phyloP scores from a whole-genome alignment of 2,797 vertebrate species.

The Notamacropus eugenii region DNA sequence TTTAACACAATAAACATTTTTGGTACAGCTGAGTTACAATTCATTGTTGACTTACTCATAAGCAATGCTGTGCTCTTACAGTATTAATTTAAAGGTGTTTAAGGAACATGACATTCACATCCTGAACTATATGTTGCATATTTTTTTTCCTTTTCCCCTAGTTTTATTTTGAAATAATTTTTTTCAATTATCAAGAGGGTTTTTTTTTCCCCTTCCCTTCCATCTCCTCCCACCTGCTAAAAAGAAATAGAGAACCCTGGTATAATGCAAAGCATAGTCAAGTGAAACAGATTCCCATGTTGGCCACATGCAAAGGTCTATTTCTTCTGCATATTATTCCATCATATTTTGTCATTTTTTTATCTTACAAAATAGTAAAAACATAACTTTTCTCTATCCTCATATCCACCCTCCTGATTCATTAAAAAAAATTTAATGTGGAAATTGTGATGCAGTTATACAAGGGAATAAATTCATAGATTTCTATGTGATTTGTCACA shows the following conservation, averaged over 20 bases:
- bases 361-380: background rate
- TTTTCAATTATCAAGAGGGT: background rate
- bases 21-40: background rate
- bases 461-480: background rate
- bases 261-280: background rate
- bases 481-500: background rate
- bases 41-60: background rate
- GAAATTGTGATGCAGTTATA: background rate
- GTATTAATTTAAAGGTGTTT: background rate
- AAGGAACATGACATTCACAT: background rate
- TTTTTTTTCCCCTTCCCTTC: background rate
- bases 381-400: background rate
- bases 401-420: background rate
- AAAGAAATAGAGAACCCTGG: background rate
- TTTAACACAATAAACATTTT: background rate
- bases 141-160: background rate
- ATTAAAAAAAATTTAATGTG: background rate
- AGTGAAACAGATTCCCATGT: background rate
- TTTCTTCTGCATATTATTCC: background rate
- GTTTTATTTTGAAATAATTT: background rate
- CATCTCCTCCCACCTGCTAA: background rate
- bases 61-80: background rate
- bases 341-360: background rate
- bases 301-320: background rate
- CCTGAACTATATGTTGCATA: background rate